phyloP scores from a whole-genome alignment of 1,140 invertebrate species.

The Eciton burchellii region DNA sequence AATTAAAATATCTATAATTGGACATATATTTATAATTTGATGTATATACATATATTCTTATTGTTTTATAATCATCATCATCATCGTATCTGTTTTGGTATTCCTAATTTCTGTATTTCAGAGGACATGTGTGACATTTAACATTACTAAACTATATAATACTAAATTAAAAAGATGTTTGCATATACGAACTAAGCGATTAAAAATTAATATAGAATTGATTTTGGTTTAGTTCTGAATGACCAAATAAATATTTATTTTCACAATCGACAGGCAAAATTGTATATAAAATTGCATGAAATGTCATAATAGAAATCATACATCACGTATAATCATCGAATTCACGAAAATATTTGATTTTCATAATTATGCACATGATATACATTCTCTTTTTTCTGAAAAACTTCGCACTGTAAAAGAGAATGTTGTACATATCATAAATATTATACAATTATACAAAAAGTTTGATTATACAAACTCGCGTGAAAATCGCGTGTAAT shows the following conservation, averaged over 20 bases:
- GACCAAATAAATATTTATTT: constrained; percentile 11
- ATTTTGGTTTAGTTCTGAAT: background rate
- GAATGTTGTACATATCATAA: constrained; percentile 41
- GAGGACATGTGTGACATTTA: background rate
- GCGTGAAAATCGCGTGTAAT: constrained; percentile 14
- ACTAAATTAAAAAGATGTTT: background rate
- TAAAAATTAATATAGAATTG: constrained; percentile 12
- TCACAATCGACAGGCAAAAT: constrained; percentile 24
- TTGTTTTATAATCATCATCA: background rate
- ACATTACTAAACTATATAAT: background rate
- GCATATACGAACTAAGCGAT: background rate
- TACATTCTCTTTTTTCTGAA: background rate
- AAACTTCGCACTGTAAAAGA: background rate
- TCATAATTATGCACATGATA: constrained; percentile 38
- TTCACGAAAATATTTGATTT: constrained; percentile 65
- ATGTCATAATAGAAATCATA: constrained; percentile 39
- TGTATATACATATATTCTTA: background rate
- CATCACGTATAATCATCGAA: constrained; percentile 45
- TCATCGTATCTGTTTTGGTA: background rate
- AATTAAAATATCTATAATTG: constrained; percentile 13
- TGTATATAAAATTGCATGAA: constrained; percentile 29
- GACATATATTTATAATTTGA: background rate
- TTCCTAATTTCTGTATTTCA: background rate
- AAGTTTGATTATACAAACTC: constrained; percentile 11
- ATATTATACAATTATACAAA: constrained; percentile 42